These are phyloP conservation scores for Mobula birostris DNA, from an alignment of 2,113 vertebrate genomes.

Conservation along the genomic window DNA sequence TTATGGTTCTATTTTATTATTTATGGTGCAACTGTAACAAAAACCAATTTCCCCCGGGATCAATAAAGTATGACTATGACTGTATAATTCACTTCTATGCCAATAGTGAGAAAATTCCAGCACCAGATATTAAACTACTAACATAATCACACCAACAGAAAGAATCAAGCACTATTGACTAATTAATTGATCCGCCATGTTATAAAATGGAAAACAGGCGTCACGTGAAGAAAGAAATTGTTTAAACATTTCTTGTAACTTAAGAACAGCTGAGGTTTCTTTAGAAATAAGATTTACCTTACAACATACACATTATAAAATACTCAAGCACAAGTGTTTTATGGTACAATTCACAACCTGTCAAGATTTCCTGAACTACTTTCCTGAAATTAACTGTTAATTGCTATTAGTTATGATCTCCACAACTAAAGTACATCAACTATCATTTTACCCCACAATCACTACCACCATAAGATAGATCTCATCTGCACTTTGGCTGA, in stretches of 20 bases:
- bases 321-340: background rate
- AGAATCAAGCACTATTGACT: background rate
- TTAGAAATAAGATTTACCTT: too few species aligned
- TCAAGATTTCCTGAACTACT: background rate
- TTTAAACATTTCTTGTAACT: too few species aligned
- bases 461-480: too few species aligned
- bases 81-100: background rate
- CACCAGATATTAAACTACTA: background rate
- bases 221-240: background rate
- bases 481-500: too few species aligned
- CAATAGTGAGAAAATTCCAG: background rate
- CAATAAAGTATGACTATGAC: too few species aligned
- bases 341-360: background rate
- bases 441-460: too few species aligned
- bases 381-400: background rate
- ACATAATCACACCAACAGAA: background rate
- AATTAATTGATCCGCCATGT: background rate
- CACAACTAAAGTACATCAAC: too few species aligned
- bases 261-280: background rate
- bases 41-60: too few species aligned
- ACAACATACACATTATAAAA: background rate
- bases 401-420: background rate
- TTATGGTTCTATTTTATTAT: too few species aligned
- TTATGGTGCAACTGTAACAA: too few species aligned
- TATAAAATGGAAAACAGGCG: background rate